These are phyloP conservation scores for Xiphophorus birchmanni DNA, from an alignment of 2,797 vertebrate genomes.

Conservation along the genomic window DNA sequence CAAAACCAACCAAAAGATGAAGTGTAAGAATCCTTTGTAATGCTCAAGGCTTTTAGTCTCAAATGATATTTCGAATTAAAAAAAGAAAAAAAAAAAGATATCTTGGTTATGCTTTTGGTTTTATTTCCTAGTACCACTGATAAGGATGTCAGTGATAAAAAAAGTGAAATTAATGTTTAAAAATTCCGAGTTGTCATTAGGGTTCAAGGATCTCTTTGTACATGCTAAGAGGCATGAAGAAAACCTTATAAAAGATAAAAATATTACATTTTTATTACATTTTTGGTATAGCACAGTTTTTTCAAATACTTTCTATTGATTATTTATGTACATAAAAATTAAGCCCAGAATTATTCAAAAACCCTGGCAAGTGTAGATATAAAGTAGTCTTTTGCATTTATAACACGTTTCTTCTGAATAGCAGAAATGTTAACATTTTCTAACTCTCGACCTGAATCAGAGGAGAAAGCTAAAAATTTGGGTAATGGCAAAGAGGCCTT, in stretches of 20 bases:
- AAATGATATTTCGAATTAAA: neutral
- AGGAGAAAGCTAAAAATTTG: neutral
- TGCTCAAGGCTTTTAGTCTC: neutral
- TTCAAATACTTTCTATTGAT: neutral
- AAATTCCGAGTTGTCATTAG: neutral
- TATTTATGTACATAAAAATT: neutral
- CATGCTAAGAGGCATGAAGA: neutral
- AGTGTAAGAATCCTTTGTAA: neutral
- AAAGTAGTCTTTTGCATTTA: neutral
- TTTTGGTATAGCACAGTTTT: neutral
- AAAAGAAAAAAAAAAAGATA: neutral
- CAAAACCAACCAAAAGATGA: neutral
- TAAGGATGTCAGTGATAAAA: neutral
- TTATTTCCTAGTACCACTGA: neutral
- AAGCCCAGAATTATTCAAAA: neutral
- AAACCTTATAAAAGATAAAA: neutral
- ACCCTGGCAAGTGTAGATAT: neutral
- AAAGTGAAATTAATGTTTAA: neutral
- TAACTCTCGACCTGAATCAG: neutral
- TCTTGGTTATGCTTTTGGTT: neutral
- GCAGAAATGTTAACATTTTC: neutral
- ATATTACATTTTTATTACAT: neutral
- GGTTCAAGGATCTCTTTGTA: neutral
- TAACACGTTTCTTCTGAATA: neutral
- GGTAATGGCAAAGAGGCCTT: neutral